These are phyloP conservation scores for Rotaria socialis DNA, from an alignment of 2,888 invertebrate species.

Conservation along the genomic window DNA sequence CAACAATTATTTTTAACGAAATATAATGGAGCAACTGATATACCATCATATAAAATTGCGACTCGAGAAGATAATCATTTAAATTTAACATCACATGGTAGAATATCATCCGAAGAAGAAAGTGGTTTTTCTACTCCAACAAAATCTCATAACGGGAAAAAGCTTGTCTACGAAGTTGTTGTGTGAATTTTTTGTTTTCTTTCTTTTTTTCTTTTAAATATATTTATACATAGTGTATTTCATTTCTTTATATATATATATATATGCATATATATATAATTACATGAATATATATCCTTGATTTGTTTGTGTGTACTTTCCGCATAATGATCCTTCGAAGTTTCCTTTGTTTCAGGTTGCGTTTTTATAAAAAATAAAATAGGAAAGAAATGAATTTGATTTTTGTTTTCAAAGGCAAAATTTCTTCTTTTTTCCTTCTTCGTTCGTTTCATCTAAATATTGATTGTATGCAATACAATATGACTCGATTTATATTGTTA, in stretches of 20 bases:
- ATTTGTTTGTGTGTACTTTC: neutral
- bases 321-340: neutral
- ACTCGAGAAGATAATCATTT: neutral
- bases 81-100: neutral
- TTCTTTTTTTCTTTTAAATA: neutral
- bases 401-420: no score
- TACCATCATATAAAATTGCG: neutral
- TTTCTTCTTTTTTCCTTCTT: no score
- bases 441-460: no score
- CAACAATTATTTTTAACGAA: neutral
- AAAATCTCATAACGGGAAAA: slow-evolving; percentile 5
- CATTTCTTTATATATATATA: neutral
- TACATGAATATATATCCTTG: neutral
- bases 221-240: neutral
- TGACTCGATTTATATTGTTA: no score
- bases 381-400: no score
- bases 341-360: neutral
- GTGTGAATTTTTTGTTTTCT: neutral
- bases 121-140: slow-evolving; percentile 28
- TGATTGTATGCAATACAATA: no score
- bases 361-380: neutral
- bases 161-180: slow-evolving; percentile 35
- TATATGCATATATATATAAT: no score
- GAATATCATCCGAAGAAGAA: slow-evolving; percentile 30
- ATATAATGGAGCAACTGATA: neutral